phyloP scores from a whole-genome alignment of 2,888 invertebrate genomes.

The Eristalis tenax region DNA sequence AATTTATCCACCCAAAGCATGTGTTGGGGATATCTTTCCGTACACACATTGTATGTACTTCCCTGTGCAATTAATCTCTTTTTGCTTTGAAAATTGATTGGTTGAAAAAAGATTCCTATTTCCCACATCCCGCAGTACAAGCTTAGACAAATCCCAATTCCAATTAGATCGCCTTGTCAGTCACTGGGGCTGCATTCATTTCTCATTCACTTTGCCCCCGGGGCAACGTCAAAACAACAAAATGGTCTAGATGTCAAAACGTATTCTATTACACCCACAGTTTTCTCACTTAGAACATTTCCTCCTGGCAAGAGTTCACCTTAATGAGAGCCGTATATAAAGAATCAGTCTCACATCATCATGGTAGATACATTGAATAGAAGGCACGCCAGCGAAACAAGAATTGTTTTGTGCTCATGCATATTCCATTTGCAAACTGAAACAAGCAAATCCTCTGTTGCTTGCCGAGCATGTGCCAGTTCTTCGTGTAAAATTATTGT shows the following conservation, averaged over 20 bases:
- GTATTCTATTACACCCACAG: neutral
- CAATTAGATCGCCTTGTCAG: constrained; percentile 9
- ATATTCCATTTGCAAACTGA: constrained; percentile 5
- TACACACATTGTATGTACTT: neutral
- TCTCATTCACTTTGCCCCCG: neutral
- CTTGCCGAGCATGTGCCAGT: neutral
- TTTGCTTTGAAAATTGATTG: neutral
- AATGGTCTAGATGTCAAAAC: neutral
- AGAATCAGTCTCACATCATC: neutral
- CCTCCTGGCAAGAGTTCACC: neutral
- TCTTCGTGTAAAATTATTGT: neutral
- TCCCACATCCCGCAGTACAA: neutral
- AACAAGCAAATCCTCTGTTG: neutral
- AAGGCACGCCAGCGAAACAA: neutral
- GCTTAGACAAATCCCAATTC: neutral
- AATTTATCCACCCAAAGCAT: neutral
- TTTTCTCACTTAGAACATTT: neutral
- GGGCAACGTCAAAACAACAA: neutral
- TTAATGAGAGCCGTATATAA: neutral
- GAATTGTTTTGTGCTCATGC: constrained; percentile 11
- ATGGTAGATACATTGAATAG: neutral
- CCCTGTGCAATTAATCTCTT: neutral
- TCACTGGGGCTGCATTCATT: constrained; percentile 2
- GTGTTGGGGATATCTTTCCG: neutral
- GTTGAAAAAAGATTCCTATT: neutral